Conservation (phyloP, 2,797 vertebrate genomes). For the Mustela erminea region DNA sequence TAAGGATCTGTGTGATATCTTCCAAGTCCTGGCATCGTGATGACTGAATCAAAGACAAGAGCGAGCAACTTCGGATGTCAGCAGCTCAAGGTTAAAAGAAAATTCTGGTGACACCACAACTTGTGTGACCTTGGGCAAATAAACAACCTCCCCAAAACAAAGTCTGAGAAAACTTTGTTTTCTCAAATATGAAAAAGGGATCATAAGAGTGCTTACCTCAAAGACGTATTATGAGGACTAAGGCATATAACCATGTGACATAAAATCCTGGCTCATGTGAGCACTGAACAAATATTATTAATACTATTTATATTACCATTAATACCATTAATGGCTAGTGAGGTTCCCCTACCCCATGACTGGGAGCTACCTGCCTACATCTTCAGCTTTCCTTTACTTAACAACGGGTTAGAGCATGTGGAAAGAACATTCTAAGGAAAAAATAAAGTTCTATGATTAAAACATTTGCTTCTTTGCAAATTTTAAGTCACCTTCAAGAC, state of each 20-base stretch:
- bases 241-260: background rate
- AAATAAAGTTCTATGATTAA: background rate
- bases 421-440: background rate
- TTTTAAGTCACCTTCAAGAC: background rate
- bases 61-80: accelerated
- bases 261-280: background rate
- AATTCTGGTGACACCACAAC: background rate
- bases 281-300: background rate
- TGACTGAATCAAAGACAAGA: background rate
- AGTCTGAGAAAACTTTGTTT: background rate
- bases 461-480: background rate
- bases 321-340: background rate
- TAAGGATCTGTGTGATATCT: background rate
- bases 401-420: background rate
- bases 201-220: background rate
- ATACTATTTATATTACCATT: too few relatives aligned
- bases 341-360: too few relatives aligned
- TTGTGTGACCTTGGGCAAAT: background rate
- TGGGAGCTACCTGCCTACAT: background rate
- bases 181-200: background rate
- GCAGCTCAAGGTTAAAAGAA: background rate
- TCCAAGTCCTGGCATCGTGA: background rate
- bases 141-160: background rate
- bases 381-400: background rate
- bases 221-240: background rate